Base-by-base conservation (phyloP, 2,797 vertebrate genomes). In the Takifugu rubripes region DNA sequence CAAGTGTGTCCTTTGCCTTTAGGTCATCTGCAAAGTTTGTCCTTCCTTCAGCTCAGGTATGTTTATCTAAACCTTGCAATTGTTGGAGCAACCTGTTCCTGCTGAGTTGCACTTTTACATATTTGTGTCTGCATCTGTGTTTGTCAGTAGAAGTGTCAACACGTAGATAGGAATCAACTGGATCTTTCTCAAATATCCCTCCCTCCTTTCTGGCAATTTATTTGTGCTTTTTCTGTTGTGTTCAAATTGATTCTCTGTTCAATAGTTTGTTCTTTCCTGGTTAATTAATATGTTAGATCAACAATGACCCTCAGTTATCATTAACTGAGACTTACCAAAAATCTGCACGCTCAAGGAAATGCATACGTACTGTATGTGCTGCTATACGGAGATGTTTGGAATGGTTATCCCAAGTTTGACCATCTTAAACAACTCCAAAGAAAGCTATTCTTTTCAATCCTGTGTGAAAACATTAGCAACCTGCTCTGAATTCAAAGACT, bases 21-120 rank as follows among this genome's bases (percentile, higher is more conserved):
- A 98, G 96, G 83, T 95, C 94, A 74, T 93, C 94, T 49, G 85
- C 77, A 49, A 94, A 96, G 86, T 88, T 89, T 79, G 85, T 83
- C 75, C 84, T 90, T 84, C 90, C 88, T 59, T 70, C 85, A 10
- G 70, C 85, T 58, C 88, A 93, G 93, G 96, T 97, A 90, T 85
- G 92, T 90, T 81, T 81, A 47, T 69, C 49, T 56, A 52, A 55
- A 59, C 33, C 50, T 9, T 44, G 51, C 6, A 44, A 36, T 42
- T 66, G 70, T 68, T 81, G 21, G 70, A 57, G 64, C 61, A 59
- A 46, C 33, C 24, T 24, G 7, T 58, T 16, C 11, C 11, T 67
- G 31, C 43, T 5, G 8, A 43, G 46, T 60, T 48, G 8, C 10
- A 1, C 15, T 25, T 1, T 10, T 40, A 1, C 2, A 9, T 44